A percentile compares a stretch with the other conserved stretches of the same genome.
These are phyloP conservation scores for Dasyprocta punctata DNA, from an alignment of 2,113 vertebrate genomes.

Conservation along the genomic window DNA sequence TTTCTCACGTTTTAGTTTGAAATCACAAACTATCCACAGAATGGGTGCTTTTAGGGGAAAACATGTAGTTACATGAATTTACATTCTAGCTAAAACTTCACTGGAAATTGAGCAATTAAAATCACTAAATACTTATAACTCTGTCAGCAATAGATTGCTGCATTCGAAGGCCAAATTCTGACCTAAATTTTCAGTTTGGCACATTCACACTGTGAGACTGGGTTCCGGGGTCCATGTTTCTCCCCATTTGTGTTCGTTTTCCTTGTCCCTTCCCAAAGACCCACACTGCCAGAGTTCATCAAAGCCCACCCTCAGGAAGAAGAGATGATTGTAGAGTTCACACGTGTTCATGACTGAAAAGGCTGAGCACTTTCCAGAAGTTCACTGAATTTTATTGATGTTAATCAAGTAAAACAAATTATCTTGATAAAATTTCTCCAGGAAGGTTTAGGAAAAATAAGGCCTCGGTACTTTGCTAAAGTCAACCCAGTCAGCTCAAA, in stretches of 20 bases:
- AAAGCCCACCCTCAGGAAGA: background rate
- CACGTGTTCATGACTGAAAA: constrained; percentile 39
- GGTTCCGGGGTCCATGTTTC: background rate
- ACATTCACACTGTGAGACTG: background rate
- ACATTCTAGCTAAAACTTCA: background rate
- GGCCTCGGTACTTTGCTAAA: background rate
- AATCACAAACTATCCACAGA: background rate
- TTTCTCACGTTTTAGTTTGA: constrained; percentile 14
- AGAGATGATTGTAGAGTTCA: background rate
- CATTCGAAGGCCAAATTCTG: background rate
- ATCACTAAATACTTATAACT: background rate
- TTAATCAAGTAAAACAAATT: constrained; percentile 41
- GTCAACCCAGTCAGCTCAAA: background rate
- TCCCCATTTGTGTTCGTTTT: background rate
- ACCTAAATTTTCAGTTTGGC: background rate
- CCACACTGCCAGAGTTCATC: background rate
- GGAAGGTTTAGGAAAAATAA: background rate
- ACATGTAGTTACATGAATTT: background rate
- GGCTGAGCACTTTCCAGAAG: background rate
- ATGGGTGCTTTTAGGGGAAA: background rate
- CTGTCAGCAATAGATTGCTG: too few species aligned
- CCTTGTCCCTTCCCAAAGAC: background rate
- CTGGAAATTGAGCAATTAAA: background rate
- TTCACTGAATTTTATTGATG: constrained; percentile 54
- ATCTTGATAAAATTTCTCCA: constrained; percentile 24